Percentiles rank a stretch among this genome's conserved stretches.
phyloP scores from a whole-genome alignment of 2,888 invertebrate species.

The Melitaea athalia region DNA sequence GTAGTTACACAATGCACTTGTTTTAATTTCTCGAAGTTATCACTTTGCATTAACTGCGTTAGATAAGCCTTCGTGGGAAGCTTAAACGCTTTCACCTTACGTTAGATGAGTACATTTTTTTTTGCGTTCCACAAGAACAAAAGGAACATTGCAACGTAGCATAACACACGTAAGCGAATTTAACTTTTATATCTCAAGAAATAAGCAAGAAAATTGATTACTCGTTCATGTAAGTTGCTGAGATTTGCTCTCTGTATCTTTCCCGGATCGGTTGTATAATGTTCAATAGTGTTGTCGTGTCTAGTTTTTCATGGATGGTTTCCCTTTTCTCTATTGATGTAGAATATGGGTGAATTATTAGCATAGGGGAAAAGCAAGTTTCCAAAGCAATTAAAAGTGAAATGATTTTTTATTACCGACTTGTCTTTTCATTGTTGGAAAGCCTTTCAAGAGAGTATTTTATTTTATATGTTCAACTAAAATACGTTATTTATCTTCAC shows the following conservation, averaged over 20 bases:
- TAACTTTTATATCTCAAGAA: neutral
- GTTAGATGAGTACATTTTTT: slow-evolving; percentile 52
- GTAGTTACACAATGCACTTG: slow-evolving; percentile 37
- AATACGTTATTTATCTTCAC: neutral
- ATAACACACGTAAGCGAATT: slow-evolving; percentile 17
- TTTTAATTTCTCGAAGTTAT: slow-evolving; percentile 42
- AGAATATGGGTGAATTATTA: slow-evolving; percentile 29
- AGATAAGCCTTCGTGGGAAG: slow-evolving; percentile 62
- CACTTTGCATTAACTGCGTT: slow-evolving; percentile 46
- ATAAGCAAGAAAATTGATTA: slow-evolving; percentile 18
- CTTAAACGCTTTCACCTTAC: slow-evolving; percentile 50
- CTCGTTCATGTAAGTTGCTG: neutral
- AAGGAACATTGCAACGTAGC: slow-evolving; percentile 31
- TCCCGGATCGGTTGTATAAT: slow-evolving; percentile 41
- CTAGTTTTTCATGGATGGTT: slow-evolving; percentile 35
- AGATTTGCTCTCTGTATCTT: slow-evolving; percentile 7
- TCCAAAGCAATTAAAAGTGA: slow-evolving; percentile 29
- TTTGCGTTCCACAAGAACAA: slow-evolving; percentile 50
- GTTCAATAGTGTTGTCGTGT: slow-evolving; percentile 34
- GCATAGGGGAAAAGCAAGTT: slow-evolving; percentile 26
- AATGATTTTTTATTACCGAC: slow-evolving; percentile 2
- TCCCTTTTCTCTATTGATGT: slow-evolving; percentile 46
- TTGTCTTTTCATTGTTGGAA: neutral
- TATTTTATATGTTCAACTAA: neutral
- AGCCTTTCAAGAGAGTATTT: neutral